A percentile compares a stretch with the other conserved stretches of the same genome.
Conservation (phyloP, 1,140 invertebrate species). For the Sycophaga agraensis region DNA sequence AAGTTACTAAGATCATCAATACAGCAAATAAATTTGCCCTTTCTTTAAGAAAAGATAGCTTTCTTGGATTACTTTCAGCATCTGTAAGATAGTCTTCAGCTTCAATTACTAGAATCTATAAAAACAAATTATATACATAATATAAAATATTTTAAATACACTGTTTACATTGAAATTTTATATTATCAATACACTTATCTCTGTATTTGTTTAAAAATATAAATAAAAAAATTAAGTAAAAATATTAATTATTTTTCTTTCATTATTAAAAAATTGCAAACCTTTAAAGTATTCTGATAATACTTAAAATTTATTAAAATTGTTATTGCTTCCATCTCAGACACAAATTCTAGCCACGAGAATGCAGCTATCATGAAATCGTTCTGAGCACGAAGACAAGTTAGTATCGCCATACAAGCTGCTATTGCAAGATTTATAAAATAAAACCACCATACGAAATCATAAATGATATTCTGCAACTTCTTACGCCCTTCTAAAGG, state of each 20-base stretch:
- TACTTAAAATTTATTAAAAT: conserved; percentile 7
- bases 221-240: not conserved
- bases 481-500: not conserved
- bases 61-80: not conserved
- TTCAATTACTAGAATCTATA: not conserved
- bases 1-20: not conserved
- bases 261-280: not conserved
- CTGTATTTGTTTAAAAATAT: too few relatives aligned
- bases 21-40: not conserved
- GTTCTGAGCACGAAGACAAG: not conserved
- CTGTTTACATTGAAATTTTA: too few relatives aligned
- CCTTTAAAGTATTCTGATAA: not conserved
- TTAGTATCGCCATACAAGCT: not conserved
- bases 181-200: too few relatives aligned
- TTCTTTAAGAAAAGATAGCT: not conserved
- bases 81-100: not conserved
- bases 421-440: not conserved
- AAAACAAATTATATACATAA: too few relatives aligned
- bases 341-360: not conserved
- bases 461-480: not conserved
- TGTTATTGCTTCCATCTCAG: not conserved
- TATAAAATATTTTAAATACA: too few relatives aligned
- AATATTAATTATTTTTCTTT: not conserved
- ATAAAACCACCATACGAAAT: not conserved
- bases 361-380: not conserved